Evolutionary conservation across 1,140 invertebrate species (phyloP), one percentile per base, ranked within the genome.

Genomic region (Holcopasites calliopsidis): DNA sequence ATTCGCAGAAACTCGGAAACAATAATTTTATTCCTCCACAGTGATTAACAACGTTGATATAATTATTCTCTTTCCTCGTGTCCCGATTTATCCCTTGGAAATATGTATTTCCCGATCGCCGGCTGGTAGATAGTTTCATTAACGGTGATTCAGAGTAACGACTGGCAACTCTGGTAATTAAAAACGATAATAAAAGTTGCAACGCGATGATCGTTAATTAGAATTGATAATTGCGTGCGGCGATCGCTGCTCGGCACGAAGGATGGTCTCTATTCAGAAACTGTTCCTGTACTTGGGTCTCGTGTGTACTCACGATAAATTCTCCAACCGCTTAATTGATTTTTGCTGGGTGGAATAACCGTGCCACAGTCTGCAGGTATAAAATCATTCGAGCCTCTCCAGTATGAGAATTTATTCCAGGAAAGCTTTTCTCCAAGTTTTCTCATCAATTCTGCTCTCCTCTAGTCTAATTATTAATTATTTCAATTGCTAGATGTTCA

Each of bases 251-350:
- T 50, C 31, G 3, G 21, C 47, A 33, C 49, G 49, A 35, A 66
- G 21, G n/a, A 31, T 33, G 16, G 47, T 31, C 13, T 31, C 31
- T 38, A 66, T 66, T 66, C 44, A 66, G 62, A 50, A 66, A 66
- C 21, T n/a, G 33, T 66, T 52, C 13, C 44, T 35, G 28, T 18
- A 58, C 28, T 26, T 42, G 42, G 42, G n/a, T n/a, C n/a, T 47
- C n/a, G 26, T 3, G 6, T 23, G n/a, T 13, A 13, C 21, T 6
- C 11, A 21, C 8, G 42, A 66, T 66, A 21, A 66, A 66, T 52
- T 66, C 52, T 52, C 62, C 62, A 16, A n/a, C 31, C 33, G 21
- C 47, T 66, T 66, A 66, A 66, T 66, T 31, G 62, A 66, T 66
- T 66, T 52, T 47, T 66, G 62, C 16, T 16, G n/a, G 31, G n/a